Percentiles rank a stretch among this genome's conserved stretches.
phyloP scores from a whole-genome alignment of 2,797 vertebrate species.

The Hypotaenidia philippensis region DNA sequence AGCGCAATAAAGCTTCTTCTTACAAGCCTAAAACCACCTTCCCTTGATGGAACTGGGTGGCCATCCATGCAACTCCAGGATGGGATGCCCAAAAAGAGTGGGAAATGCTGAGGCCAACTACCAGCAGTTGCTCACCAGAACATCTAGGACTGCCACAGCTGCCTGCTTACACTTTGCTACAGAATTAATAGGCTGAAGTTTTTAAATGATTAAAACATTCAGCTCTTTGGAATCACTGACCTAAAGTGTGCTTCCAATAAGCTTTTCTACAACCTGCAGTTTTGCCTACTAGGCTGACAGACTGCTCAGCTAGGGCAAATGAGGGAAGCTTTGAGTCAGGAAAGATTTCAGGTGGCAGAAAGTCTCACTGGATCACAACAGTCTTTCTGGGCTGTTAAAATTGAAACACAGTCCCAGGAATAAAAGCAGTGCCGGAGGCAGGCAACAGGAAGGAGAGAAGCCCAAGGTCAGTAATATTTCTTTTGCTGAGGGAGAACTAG shows the following conservation, averaged over 20 bases:
- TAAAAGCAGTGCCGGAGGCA: constrained; percentile 11
- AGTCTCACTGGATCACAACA: background rate
- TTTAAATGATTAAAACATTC: background rate
- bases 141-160: background rate
- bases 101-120: background rate
- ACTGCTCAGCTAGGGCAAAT: background rate
- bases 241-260: background rate
- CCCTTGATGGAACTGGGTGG: background rate
- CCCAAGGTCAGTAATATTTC: constrained; percentile 14
- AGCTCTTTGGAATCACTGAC: background rate
- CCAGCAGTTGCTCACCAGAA: background rate
- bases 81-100: background rate
- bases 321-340: background rate
- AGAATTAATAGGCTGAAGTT: background rate
- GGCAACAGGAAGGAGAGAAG: background rate
- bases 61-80: background rate
- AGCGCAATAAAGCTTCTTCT: background rate
- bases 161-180: background rate
- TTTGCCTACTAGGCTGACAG: background rate
- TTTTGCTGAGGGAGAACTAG: background rate
- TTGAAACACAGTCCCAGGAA: background rate
- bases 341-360: background rate
- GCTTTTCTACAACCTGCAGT: background rate
- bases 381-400: background rate
- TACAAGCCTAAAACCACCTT: background rate